Percentiles rank a stretch among this genome's conserved stretches.
These are phyloP conservation scores for Halictus rubicundus DNA, from an alignment of 1,140 invertebrate species.

Conservation along the genomic window DNA sequence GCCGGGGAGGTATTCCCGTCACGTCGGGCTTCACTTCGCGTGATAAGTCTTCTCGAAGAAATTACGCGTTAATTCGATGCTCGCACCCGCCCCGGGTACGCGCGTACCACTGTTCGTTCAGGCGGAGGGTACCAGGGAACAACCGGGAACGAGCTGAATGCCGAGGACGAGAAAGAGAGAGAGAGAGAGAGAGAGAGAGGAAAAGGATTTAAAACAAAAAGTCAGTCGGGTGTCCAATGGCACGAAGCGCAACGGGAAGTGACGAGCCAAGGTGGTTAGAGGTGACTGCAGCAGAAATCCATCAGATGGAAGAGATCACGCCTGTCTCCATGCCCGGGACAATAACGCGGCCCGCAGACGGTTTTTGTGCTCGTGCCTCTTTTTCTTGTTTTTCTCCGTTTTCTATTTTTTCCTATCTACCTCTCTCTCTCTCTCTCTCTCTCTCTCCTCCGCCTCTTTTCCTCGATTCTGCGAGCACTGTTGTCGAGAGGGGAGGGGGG, in stretches of 20 bases:
- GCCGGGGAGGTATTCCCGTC: slow-evolving; percentile 37
- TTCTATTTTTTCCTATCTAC: background rate
- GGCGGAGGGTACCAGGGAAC: slow-evolving; percentile 14
- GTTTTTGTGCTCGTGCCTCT: slow-evolving; percentile 66
- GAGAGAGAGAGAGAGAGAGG: too few relatives aligned
- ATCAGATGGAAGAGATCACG: slow-evolving; percentile 74
- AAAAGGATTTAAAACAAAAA: slow-evolving; percentile 56
- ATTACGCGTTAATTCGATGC: slow-evolving; percentile 51
- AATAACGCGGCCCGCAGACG: slow-evolving; percentile 71
- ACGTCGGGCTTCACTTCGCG: slow-evolving; percentile 50
- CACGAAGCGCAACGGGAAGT: slow-evolving; percentile 54
- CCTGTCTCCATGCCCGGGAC: slow-evolving; percentile 66
- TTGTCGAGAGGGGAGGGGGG: background rate
- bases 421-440: slow-evolving; percentile 30
- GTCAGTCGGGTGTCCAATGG: slow-evolving; percentile 55
- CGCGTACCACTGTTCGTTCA: background rate
- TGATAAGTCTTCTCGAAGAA: slow-evolving; percentile 46
- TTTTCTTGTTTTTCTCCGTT: slow-evolving; percentile 8
- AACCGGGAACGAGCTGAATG: slow-evolving; percentile 25
- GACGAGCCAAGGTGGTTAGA: slow-evolving; percentile 58
- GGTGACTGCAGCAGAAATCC: slow-evolving; percentile 68
- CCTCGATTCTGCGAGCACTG: background rate
- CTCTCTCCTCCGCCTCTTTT: too few relatives aligned
- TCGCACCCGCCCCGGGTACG: slow-evolving; percentile 14
- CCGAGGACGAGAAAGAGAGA: slow-evolving; percentile 26